Percentiles rank a stretch among this genome's conserved stretches.
These are phyloP conservation scores for Ostrea edulis DNA, from an alignment of 1,140 invertebrate species.

Conservation along the genomic window DNA sequence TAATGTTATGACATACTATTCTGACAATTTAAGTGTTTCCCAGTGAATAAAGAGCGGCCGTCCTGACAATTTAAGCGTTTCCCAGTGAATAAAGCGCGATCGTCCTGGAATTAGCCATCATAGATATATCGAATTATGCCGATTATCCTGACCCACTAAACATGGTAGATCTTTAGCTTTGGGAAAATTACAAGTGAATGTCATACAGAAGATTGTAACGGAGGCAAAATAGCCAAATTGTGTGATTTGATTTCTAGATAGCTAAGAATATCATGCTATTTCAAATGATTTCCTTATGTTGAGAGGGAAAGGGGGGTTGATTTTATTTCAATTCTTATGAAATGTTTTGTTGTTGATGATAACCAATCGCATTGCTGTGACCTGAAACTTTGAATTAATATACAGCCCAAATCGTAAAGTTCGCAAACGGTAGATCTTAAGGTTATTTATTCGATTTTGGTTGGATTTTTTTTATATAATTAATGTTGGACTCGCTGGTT, in stretches of 20 bases:
- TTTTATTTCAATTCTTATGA: background rate
- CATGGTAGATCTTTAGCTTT: background rate
- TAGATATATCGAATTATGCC: background rate
- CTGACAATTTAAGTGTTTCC: background rate
- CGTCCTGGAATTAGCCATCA: background rate
- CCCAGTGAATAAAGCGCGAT: background rate
- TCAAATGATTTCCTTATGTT: background rate
- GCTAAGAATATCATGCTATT: background rate
- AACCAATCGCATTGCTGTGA: background rate
- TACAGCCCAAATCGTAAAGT: no score
- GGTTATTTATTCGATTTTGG: no score
- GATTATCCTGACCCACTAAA: background rate
- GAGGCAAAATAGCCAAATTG: background rate
- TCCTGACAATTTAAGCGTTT: background rate
- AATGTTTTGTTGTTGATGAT: background rate
- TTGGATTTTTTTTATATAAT: no score
- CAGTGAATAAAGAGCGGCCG: background rate
- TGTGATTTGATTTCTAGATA: background rate
- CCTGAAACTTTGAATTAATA: background rate
- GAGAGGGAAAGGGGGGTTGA: background rate
- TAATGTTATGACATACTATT: slow-evolving; percentile 4
- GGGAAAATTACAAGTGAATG: background rate
- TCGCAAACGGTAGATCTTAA: no score
- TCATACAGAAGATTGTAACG: background rate
- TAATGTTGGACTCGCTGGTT: no score